These are phyloP conservation scores for Nemurella pictetii DNA, from an alignment of 2,888 invertebrate species.

Conservation along the genomic window DNA sequence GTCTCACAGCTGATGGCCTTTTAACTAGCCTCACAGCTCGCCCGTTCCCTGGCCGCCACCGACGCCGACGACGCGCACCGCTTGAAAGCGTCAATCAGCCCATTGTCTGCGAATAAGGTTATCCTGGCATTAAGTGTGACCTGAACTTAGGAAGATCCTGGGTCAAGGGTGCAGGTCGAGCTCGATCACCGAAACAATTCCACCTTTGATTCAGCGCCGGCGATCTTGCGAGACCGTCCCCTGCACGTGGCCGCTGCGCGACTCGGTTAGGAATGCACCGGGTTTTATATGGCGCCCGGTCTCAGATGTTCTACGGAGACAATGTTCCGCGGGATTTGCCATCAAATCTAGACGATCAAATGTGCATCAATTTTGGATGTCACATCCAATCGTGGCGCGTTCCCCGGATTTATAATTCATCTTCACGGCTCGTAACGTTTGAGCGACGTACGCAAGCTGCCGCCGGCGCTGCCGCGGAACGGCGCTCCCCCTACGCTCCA, in stretches of 20 bases:
- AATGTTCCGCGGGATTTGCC: not conserved
- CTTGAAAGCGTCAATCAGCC: constrained; percentile 1
- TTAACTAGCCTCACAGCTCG: constrained; percentile 6
- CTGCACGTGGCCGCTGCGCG: not conserved
- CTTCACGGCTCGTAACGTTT: not conserved
- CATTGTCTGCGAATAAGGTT: not conserved
- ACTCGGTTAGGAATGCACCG: not conserved
- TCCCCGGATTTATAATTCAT: not conserved
- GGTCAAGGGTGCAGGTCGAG: not conserved
- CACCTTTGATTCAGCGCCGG: not conserved
- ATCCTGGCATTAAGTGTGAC: not conserved
- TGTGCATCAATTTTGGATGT: not conserved
- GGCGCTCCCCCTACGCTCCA: too few species aligned
- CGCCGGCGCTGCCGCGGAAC: not conserved
- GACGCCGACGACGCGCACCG: not conserved
- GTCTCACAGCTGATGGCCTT: constrained; percentile 26
- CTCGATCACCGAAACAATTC: not conserved
- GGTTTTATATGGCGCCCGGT: not conserved
- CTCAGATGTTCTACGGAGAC: not conserved
- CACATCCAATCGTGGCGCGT: not conserved
- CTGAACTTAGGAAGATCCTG: not conserved
- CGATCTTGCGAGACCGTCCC: not conserved
- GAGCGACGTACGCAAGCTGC: not conserved
- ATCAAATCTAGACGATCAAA: not conserved
- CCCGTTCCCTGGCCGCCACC: not conserved